These are phyloP conservation scores for Ctenoplectra terminalis DNA, from an alignment of 1,140 invertebrate genomes.

Conservation along the genomic window DNA sequence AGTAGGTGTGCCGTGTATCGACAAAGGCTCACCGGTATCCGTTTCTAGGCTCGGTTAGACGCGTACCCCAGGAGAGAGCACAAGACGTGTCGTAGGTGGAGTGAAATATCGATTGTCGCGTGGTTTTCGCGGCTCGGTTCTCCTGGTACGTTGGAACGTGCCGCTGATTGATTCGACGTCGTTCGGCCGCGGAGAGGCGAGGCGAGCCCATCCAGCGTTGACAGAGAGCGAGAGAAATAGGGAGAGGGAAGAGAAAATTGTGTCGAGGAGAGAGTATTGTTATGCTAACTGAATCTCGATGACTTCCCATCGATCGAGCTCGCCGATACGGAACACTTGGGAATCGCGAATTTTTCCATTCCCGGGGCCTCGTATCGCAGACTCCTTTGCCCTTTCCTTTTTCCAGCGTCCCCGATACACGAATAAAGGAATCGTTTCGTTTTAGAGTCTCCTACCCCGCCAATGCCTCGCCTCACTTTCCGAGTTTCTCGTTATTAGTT, in stretches of 20 bases:
- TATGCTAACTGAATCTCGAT: constrained; percentile 69
- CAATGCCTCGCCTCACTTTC: too few species aligned
- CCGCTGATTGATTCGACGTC: constrained; percentile 62
- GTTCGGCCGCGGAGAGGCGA: constrained; percentile 1
- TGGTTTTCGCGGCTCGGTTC: constrained; percentile 61
- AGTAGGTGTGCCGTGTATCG: not conserved
- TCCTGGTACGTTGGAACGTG: constrained; percentile 54
- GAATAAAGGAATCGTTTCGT: constrained; percentile 35
- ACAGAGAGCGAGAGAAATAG: not conserved
- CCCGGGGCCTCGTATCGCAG: constrained; percentile 27
- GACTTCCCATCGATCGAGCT: constrained; percentile 64
- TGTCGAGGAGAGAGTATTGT: constrained; percentile 60
- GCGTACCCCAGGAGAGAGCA: not conserved
- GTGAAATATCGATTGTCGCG: constrained; percentile 66
- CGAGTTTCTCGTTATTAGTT: constrained; percentile 26
- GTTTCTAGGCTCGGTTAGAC: too few species aligned
- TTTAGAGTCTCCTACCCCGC: not conserved
- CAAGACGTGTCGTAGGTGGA: not conserved
- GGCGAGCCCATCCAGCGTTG: constrained; percentile 4
- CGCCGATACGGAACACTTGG: constrained; percentile 55
- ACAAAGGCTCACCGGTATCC: not conserved
- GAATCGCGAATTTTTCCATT: constrained; percentile 61
- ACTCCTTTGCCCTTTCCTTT: not conserved
- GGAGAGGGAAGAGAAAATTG: constrained; percentile 32
- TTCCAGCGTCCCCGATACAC: not conserved